These are phyloP conservation scores for Nephrotoma flavescens DNA, from an alignment of 2,888 invertebrate genomes.

Conservation along the genomic window DNA sequence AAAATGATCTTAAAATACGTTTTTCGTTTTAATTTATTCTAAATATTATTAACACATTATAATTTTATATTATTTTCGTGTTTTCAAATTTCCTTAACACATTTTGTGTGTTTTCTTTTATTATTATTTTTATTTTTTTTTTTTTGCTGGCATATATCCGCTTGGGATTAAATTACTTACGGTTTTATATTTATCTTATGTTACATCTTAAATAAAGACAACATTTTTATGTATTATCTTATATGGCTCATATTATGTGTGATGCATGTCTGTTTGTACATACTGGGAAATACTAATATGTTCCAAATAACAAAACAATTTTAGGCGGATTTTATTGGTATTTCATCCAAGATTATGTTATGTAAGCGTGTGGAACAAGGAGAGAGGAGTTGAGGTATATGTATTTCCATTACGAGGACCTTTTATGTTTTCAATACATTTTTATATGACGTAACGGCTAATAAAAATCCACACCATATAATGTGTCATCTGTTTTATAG, in stretches of 20 bases:
- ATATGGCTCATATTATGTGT: not conserved
- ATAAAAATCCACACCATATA: not conserved
- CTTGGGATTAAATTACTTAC: not conserved
- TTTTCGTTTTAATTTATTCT: not conserved
- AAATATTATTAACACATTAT: not conserved
- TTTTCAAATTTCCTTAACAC: not conserved
- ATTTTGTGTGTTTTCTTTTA: not conserved
- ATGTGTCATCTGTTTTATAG: not conserved
- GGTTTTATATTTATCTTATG: not conserved
- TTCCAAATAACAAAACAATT: not conserved
- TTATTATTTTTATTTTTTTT: not conserved
- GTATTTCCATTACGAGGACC: not conserved
- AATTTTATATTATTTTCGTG: not conserved
- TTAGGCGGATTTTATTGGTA: not conserved
- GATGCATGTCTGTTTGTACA: not conserved
- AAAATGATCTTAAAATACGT: not conserved
- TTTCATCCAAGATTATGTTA: not conserved
- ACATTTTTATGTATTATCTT: not conserved
- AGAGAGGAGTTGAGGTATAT: not conserved
- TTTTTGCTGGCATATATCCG: not conserved
- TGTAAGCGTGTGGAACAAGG: not conserved
- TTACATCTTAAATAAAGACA: not conserved
- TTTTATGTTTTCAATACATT: not conserved
- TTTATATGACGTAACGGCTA: not conserved
- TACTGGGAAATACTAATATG: not conserved